phyloP scores from a whole-genome alignment of 1,140 invertebrate species.

The Oreohelix idahoensis region DNA sequence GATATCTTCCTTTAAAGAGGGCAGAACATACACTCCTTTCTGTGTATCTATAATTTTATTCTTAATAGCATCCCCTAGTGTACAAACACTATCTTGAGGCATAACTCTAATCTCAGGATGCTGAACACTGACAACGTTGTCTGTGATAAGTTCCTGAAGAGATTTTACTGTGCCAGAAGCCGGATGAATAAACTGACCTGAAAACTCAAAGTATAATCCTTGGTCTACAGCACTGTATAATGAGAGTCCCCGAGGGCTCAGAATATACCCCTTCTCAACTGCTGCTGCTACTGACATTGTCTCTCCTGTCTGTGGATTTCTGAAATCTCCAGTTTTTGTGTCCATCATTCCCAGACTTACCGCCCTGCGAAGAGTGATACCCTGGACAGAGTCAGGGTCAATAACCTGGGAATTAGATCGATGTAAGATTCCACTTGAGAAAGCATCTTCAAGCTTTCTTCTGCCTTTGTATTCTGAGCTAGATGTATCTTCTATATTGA shows the following conservation, averaged over 20 bases:
- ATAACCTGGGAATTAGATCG: constrained; percentile 66
- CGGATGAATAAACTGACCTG: constrained; percentile 85
- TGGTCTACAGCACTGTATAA: constrained; percentile 89
- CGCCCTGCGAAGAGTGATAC: constrained; percentile 64
- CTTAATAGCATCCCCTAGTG: constrained; percentile 79
- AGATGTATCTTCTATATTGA: constrained; percentile 62
- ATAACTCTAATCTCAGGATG: constrained; percentile 80
- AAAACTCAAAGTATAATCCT: constrained; percentile 85
- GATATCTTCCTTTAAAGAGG: constrained; percentile 50
- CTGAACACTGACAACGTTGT: constrained; percentile 78
- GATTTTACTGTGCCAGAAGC: constrained; percentile 83
- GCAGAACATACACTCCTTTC: constrained; percentile 79
- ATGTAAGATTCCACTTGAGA: constrained; percentile 61
- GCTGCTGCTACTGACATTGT: constrained; percentile 87
- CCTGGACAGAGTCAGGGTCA: constrained; percentile 65
- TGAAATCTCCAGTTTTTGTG: constrained; percentile 83
- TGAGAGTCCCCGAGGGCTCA: constrained; percentile 77
- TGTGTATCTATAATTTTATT: constrained; percentile 83
- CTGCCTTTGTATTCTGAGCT: constrained; percentile 41
- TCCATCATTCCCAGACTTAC: constrained; percentile 75
- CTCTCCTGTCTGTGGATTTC: constrained; percentile 86
- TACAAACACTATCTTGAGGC: constrained; percentile 57
- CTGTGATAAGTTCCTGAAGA: constrained; percentile 84
- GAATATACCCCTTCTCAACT: constrained; percentile 72
- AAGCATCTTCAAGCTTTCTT: constrained; percentile 62